Base-by-base conservation (phyloP, 2,113 vertebrate species). In the Pedionomus torquatus region DNA sequence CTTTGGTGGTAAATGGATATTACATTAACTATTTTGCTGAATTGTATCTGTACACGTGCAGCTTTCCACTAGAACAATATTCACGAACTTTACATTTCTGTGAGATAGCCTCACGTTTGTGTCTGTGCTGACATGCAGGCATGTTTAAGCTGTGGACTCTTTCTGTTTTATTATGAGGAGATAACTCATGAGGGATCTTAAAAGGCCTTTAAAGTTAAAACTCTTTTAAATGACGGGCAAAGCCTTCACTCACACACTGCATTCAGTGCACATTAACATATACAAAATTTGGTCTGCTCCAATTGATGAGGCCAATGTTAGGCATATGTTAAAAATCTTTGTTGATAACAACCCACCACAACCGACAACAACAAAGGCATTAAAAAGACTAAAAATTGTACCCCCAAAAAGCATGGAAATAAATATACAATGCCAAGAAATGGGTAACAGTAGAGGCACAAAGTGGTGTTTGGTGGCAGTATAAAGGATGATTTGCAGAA, bases 401-500 rank as follows among this genome's bases (percentile, higher is more conserved):
- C 21, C 39, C 24, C 3, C 7, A 46, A 3, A 78, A 82, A 44
- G 0, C 10, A 63, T 7, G 33, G 20, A 70, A 86, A 88, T 20
- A 74, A 77, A 90, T 35, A 43, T 6, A 35, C 20, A 75, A 14
- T 64, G 43, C 16, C 60, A 83, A 83, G 81, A 74, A 86, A 33
- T 9, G 33, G 12, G 2, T 24, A 87, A 58, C 10, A 58, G 24
- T 18, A 14, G 39, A 31, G 7, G 61, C 17, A 88, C 20, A 49
- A 74, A 85, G 8, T 44, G 33, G 15, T 33, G 37, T 90, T 86
- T 93, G 7, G 30, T 64, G 10, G 60, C 24, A 86, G 11, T 28
- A 77, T 44, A 86, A 91, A 92, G 49, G 43, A 54, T 33, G 54
- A 82, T 88, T 82, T 90, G 25, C 51, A 87, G n/a, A 95, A 94